Evolutionary conservation across 2,888 invertebrate genomes (phyloP).

Genomic region (Xanthorhoe spadicearia): DNA sequence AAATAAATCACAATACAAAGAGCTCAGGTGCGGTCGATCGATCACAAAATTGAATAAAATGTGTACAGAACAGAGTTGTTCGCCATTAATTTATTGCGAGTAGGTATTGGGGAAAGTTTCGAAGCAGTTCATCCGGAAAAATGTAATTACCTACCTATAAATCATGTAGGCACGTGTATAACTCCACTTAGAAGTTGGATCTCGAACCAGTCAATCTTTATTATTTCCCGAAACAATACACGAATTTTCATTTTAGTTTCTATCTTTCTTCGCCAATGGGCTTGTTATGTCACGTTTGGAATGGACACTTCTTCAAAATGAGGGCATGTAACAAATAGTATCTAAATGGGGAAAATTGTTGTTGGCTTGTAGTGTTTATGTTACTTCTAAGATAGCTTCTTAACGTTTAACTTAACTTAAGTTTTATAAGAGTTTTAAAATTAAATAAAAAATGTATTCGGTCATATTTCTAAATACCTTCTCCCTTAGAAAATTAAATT

Average conservation of each 20-base stretch:
- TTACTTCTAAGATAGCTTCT: too few relatives aligned
- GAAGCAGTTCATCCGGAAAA: constrained; percentile 30
- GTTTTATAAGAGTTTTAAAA: too few relatives aligned
- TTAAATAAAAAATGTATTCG: too few relatives aligned
- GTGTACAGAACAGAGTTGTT: constrained; percentile 34
- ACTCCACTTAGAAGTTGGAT: not conserved
- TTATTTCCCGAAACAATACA: not conserved
- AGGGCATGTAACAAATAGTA: too few relatives aligned
- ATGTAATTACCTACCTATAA: constrained; percentile 28
- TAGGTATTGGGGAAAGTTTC: constrained; percentile 38
- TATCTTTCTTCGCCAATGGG: too few relatives aligned
- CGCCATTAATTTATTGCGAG: constrained; percentile 40
- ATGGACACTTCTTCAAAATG: too few relatives aligned
- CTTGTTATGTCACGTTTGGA: too few relatives aligned
- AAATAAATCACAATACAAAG: constrained; percentile 33
- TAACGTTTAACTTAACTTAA: too few relatives aligned
- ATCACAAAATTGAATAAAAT: constrained; percentile 50
- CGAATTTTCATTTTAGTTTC: not conserved
- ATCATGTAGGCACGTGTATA: not conserved
- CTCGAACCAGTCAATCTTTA: not conserved
- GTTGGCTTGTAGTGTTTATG: too few relatives aligned
- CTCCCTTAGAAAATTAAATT: too few relatives aligned
- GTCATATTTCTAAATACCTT: too few relatives aligned
- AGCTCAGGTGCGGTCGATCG: constrained; percentile 56
- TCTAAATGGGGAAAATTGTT: too few relatives aligned